Base-by-base conservation (phyloP, 2,113 vertebrate species). In the Perca schrenkii region DNA sequence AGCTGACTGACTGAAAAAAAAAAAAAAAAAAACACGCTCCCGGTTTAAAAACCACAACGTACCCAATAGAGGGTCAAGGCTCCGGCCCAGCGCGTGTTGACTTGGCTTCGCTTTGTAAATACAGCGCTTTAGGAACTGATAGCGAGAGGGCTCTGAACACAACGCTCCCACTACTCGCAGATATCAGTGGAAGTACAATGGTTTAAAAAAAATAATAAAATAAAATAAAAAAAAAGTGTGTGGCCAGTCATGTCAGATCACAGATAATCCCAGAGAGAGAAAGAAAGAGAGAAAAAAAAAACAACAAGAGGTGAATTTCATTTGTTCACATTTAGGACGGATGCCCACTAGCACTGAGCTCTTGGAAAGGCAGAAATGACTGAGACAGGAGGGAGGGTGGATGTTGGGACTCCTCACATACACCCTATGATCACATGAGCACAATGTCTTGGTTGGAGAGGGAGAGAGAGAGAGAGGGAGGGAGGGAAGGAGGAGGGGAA, bases 261-360 rank as follows among this genome's bases (percentile, higher is more conserved):
- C 10, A 25, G 61, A 13, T 77, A 54, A 75, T 60, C 34, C 21
- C 16, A 12, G 2, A 14, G 17, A 22, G 47, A 25, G 36, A 25
- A n/a, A 25, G 5, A 36, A 49, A 40, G 16, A 58, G 6, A 43
- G 2, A 21, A 12, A 11, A 63, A 43, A 2, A 21, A 12, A 11
- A 63, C 1, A 67, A 40, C 52, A 56, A 73, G 43, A 67, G 53
- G 64, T 60, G 21, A 87, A 74, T 40, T 21, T 25, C 19, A 46
- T 82, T 34, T 65, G 67, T 76, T 87, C 64, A 76, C 61, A 36
- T 65, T 70, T 36, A 70, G 91, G 92, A 93, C 84, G 87, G 93
- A 93, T 80, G 75, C 69, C 86, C 72, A 58, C 81, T 40, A 80
- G 81, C 83, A 61, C 52, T 25, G 74, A 72, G 56, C 76, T 83